Base-by-base conservation (phyloP, 2,113 vertebrate species). In the Cyprinodon variegatus region DNA sequence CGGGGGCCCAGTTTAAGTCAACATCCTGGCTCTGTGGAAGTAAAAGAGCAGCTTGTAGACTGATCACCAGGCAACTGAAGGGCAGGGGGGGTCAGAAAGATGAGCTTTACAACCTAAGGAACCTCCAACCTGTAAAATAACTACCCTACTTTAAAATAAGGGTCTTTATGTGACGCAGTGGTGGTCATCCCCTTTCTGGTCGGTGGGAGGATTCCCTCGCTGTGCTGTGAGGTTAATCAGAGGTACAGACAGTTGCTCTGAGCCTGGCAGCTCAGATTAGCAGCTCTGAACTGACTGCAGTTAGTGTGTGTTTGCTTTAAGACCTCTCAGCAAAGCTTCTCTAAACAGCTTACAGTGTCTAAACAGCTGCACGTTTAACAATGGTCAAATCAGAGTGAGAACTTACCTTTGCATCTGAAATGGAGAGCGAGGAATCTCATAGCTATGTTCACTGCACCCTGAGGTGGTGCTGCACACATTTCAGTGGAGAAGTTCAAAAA, bases 361-460 rank as follows among this genome's bases (percentile, higher is more conserved):
- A 85, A 91, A 91, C 87, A 89, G 87, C 89, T 92, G 88, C 83
- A 86, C 83, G 71, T 91, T 91, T 89, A 89, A 90, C 83, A 86
- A 90, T 71, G 64, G 75, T 40, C 63, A 71, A n/a, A 70, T 88
- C 85, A 82, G 79, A 83, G 68, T 29, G 50, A 76, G 69, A 74
- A 76, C 74, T 74, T 43, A 8, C 77, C 76, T 80, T 81, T 29
- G 17, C 69, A 62, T 3, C 43, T 69, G 76, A 78, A 83, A 84
- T 76, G 63, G 83, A 83, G 84, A 81, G 70, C 67, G n/a, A 68
- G 81, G 29, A 65, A 70, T 78, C 22, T 4, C 12, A 14, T 70
- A 86, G 72, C n/a, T 17, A 8, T 14, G 59, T 43, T 15, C 29
- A 53, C 46, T 17, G 48, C 48, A 17, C 12, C 13, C 3, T 4